Evolutionary conservation across 2,797 vertebrate species (phyloP).

Genomic region (Sylvia borin): DNA sequence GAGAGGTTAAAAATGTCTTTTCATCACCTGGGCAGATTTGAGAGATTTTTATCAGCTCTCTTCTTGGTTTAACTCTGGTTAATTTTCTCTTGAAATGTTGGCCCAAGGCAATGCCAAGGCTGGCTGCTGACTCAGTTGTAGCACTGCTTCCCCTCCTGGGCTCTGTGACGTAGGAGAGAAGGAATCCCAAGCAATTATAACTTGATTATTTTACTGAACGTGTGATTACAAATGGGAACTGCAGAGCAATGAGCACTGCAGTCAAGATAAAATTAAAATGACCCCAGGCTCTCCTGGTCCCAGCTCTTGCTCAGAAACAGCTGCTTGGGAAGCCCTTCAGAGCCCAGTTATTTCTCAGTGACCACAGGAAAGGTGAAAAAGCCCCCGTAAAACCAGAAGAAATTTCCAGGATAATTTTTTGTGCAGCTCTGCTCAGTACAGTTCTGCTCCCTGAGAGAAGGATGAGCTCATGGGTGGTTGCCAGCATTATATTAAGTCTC

Average conservation of each 20-base stretch:
- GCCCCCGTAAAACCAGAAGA: not conserved
- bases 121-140: constrained; percentile 45
- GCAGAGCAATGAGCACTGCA: not conserved
- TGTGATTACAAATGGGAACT: constrained; percentile 12
- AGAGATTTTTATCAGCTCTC: not conserved
- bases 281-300: not conserved
- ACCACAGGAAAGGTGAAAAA: not conserved
- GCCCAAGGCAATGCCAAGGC: not conserved
- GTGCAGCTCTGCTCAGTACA: not conserved
- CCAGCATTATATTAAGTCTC: not conserved
- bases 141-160: constrained; percentile 24
- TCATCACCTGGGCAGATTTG: not conserved
- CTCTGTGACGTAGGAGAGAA: constrained; percentile 18
- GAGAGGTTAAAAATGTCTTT: not conserved
- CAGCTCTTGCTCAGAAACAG: not conserved
- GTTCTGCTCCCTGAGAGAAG: not conserved
- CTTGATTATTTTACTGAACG: constrained; percentile 5
- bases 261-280: not conserved
- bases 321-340: not conserved
- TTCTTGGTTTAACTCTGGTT: not conserved
- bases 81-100: not conserved
- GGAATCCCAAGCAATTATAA: constrained; percentile 57
- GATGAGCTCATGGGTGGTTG: not conserved
- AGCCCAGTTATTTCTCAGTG: not conserved
- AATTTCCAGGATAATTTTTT: not conserved